phyloP scores from a whole-genome alignment of 2,888 invertebrate species.

The Nasonia oneida region DNA sequence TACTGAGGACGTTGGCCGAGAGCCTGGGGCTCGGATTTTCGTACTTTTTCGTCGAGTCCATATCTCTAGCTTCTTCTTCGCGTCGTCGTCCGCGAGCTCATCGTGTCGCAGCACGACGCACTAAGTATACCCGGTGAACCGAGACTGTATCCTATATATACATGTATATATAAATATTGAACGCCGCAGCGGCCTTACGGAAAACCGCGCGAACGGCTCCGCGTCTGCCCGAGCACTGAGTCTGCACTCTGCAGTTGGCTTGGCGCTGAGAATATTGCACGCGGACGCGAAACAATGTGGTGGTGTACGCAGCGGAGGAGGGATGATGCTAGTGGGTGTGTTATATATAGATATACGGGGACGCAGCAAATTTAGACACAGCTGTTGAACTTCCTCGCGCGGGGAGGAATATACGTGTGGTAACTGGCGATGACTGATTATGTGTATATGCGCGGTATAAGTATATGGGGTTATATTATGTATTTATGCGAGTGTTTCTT shows the following conservation, averaged over 20 bases:
- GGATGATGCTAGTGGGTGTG: background rate
- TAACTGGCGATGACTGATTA: too few relatives aligned
- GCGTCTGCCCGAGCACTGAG: background rate
- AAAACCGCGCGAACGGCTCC: background rate
- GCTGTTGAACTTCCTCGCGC: too few relatives aligned
- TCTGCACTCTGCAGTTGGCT: background rate
- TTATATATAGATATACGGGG: background rate
- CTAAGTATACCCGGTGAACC: background rate
- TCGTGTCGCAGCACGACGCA: background rate
- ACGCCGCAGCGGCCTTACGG: background rate
- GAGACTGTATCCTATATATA: background rate
- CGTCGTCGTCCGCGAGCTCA: background rate
- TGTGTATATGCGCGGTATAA: too few relatives aligned
- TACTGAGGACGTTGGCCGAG: conserved; percentile 82
- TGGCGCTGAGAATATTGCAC: background rate
- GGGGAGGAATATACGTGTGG: too few relatives aligned
- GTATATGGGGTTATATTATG: too few relatives aligned
- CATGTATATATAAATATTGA: background rate
- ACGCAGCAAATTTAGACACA: too few relatives aligned
- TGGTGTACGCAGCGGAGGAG: background rate
- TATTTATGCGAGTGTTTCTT: too few relatives aligned
- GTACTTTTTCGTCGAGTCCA: conserved; percentile 80
- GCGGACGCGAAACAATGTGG: background rate
- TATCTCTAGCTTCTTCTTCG: conserved; percentile 14
- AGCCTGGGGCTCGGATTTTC: conserved; percentile 83